Percentiles rank a stretch among this genome's conserved stretches.
These are phyloP conservation scores for Hormaphis cornu DNA, from an alignment of 1,140 invertebrate genomes.

Conservation along the genomic window DNA sequence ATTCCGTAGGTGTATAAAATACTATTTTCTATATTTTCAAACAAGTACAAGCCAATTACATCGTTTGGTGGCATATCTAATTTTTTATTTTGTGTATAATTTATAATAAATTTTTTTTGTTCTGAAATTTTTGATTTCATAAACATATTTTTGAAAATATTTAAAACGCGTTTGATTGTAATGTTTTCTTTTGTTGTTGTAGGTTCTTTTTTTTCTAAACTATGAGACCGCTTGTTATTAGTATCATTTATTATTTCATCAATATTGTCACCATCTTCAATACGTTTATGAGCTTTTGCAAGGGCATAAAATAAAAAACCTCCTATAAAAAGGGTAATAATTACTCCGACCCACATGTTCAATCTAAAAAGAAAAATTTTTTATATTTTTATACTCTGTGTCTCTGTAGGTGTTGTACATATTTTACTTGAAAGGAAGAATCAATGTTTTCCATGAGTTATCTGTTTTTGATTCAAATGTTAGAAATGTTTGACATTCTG, in stretches of 20 bases:
- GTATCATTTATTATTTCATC: neutral
- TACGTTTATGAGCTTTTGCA: constrained; percentile 44
- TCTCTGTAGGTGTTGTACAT: neutral
- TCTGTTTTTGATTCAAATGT: constrained; percentile 66
- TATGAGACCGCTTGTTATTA: too few relatives aligned
- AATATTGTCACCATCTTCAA: constrained; percentile 34
- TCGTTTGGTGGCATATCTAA: neutral
- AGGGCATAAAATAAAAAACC: constrained; percentile 50
- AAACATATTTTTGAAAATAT: neutral
- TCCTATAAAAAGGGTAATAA: constrained; percentile 50
- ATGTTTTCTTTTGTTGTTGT: neutral
- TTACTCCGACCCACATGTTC: constrained; percentile 53
- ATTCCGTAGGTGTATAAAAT: constrained; percentile 68
- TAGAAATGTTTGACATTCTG: constrained; percentile 70
- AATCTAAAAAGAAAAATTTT: constrained; percentile 44
- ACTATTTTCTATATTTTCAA: constrained; percentile 57
- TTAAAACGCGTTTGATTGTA: neutral
- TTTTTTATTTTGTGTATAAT: constrained; percentile 1
- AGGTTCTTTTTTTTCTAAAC: neutral
- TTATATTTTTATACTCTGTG: too few relatives aligned
- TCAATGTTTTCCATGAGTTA: constrained; percentile 72
- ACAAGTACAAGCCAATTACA: constrained; percentile 52
- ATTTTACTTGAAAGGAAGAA: constrained; percentile 64
- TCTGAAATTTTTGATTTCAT: neutral
- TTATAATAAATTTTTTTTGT: neutral